Conservation (phyloP, 1,140 invertebrate species). For the Neodiprion virginianus region DNA sequence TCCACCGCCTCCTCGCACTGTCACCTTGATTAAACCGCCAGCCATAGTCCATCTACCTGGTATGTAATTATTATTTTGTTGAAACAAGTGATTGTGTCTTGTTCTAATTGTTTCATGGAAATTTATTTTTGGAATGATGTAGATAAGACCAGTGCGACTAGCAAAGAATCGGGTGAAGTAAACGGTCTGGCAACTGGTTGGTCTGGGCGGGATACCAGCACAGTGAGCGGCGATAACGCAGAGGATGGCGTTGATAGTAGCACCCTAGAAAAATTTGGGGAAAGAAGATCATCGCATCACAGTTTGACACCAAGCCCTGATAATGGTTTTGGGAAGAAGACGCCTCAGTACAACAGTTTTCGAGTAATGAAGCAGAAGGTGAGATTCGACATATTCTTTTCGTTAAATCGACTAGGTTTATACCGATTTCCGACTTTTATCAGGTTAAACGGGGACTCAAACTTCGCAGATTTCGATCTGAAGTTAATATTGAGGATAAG, state of each 20-base stretch:
- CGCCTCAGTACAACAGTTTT: conserved; percentile 51
- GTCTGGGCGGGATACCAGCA: conserved; percentile 27
- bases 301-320: conserved; percentile 51
- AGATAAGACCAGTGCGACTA: conserved; percentile 45
- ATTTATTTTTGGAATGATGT: conserved; percentile 17
- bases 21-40: conserved; percentile 45
- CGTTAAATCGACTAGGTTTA: conserved; percentile 16
- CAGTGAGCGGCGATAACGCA: conserved; percentile 25
- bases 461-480: conserved; percentile 57
- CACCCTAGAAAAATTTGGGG: conserved; percentile 33
- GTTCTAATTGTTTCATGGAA: background rate
- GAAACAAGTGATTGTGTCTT: background rate
- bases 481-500: conserved; percentile 58
- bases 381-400: background rate
- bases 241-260: conserved; percentile 28
- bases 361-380: conserved; percentile 58
- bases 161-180: conserved; percentile 45
- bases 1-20: conserved; percentile 50
- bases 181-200: conserved; percentile 38
- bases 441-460: conserved; percentile 57
- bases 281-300: conserved; percentile 40
- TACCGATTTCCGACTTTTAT: conserved; percentile 12
- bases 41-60: conserved; percentile 36
- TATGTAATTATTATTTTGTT: conserved; percentile 17
- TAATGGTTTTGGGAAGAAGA: conserved; percentile 49